Evolutionary conservation across 2,888 invertebrate species (phyloP), one percentile per base, ranked within the genome.

Genomic region (Ectemnius cavifrons): DNA sequence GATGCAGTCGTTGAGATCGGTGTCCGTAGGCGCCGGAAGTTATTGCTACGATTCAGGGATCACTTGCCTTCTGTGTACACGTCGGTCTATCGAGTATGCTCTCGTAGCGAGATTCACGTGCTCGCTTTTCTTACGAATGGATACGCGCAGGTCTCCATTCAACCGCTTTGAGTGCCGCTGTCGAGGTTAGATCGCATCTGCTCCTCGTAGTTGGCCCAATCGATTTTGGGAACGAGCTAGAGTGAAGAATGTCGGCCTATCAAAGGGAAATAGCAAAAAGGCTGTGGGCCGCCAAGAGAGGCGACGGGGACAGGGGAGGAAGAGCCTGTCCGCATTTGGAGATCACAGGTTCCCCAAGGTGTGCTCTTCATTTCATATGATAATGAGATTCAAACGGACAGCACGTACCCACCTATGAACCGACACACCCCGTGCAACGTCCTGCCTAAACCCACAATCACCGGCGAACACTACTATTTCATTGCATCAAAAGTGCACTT

Each of bases 171-270:
- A 70, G 65, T 73, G 63, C 23, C 46, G 28, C 37, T 18, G 49
- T 46, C 37, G 61, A 73, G 77, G 79, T 83, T 75, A 83, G 79
- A 77, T 83, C 66, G 83, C 82, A 83, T 83, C 82, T 37, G 37
- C 79, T 81, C 83, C 59, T 63, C 58, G 71, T 83, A 81, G 83
- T 83, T 83, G 11, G 83, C 71, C 16, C 62, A 70, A 76, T 83
- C 79, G 82, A 83, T 79, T 74, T 65, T 76, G 73, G 70, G 52
- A 71, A 68, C 58, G 77, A 65, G 74, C 46, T 47, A 67, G 61
- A 52, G 68, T 27, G 47, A 64, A 27, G 58, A 16, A 46, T n/a
- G 60, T 46, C 61, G 46, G 37, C 28, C 46, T 23, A 16, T 61
- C 58, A 37, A 70, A 76, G 71, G 58, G 73, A 20, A 20, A 69